Conservation (phyloP, 2,888 invertebrate genomes). For the Spialia ferax region DNA sequence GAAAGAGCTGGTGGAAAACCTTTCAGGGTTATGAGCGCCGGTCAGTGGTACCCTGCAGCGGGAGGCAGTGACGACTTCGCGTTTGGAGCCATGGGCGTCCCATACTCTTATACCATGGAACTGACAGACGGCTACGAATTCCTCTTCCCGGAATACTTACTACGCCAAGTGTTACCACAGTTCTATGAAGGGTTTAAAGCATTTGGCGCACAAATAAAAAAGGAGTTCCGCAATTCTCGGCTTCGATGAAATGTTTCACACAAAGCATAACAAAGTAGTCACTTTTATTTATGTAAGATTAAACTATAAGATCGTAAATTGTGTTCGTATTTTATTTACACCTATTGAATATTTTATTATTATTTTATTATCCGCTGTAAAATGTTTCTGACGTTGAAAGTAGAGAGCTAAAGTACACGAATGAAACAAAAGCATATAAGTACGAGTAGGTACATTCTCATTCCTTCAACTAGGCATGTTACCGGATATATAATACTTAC, state of each 20-base stretch:
- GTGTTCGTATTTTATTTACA: slow-evolving; percentile 28
- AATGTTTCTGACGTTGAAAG: not conserved
- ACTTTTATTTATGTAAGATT: slow-evolving; percentile 25
- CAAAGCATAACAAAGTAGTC: slow-evolving; percentile 23
- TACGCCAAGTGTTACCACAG: slow-evolving; percentile 63
- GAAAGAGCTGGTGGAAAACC: slow-evolving; percentile 70
- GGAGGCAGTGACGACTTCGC: slow-evolving; percentile 89
- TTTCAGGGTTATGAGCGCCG: slow-evolving; percentile 79
- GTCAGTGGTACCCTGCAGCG: slow-evolving; percentile 87
- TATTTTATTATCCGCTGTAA: slow-evolving; percentile 13
- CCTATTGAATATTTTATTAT: slow-evolving; percentile 12
- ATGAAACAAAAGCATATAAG: not conserved
- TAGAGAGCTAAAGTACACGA: not conserved
- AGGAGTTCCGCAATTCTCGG: slow-evolving; percentile 56
- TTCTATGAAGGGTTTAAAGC: slow-evolving; percentile 73
- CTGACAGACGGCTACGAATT: slow-evolving; percentile 88
- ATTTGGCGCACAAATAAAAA: slow-evolving; percentile 63
- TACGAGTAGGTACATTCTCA: no score
- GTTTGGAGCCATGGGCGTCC: slow-evolving; percentile 81
- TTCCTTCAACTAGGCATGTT: no score
- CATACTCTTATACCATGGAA: slow-evolving; percentile 88
- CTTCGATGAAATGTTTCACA: slow-evolving; percentile 19
- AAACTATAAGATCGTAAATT: slow-evolving; percentile 19
- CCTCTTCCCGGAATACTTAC: slow-evolving; percentile 85
- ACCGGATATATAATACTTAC: no score